Evolutionary conservation across 2,888 invertebrate species (phyloP).

Genomic region (Exephanes ischioxanthus): DNA sequence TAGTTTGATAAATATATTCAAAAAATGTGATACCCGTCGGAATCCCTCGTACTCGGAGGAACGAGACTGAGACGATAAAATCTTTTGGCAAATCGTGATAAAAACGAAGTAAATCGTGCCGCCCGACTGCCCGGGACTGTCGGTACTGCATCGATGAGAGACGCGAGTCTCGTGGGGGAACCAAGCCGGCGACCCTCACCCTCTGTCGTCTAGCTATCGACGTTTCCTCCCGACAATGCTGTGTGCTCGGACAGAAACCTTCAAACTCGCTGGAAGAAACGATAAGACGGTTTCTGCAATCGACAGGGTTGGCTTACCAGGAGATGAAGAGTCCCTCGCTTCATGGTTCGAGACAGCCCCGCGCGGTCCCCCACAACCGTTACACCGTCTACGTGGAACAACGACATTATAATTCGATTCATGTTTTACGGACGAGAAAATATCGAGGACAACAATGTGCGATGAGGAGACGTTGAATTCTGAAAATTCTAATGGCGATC

Average conservation of each 20-base stretch:
- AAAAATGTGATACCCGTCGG: conserved; percentile 22
- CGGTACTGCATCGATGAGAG: conserved; percentile 54
- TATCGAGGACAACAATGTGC: neutral
- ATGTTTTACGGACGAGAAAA: neutral
- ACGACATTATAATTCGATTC: conserved; percentile 3
- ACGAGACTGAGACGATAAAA: conserved; percentile 27
- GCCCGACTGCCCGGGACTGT: conserved; percentile 9
- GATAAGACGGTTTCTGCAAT: conserved; percentile 65
- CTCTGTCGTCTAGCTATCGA: conserved; percentile 57
- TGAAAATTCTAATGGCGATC: neutral
- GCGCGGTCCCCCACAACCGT: neutral
- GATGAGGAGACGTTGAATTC: neutral
- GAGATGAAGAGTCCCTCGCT: neutral
- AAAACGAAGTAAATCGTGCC: conserved; percentile 40
- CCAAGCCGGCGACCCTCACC: conserved; percentile 45
- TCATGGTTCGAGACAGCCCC: neutral
- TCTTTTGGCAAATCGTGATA: conserved; percentile 61
- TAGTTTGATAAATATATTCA: conserved; percentile 22
- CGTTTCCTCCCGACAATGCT: conserved; percentile 62
- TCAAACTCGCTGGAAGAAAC: conserved; percentile 48
- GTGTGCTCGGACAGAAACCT: conserved; percentile 41
- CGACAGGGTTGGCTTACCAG: conserved; percentile 44
- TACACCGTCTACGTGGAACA: neutral
- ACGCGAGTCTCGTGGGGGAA: conserved; percentile 54
- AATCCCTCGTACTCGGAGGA: neutral